Percentiles rank a stretch among this genome's conserved stretches.
phyloP scores from a whole-genome alignment of 2,113 vertebrate genomes.

The Sula dactylatra region DNA sequence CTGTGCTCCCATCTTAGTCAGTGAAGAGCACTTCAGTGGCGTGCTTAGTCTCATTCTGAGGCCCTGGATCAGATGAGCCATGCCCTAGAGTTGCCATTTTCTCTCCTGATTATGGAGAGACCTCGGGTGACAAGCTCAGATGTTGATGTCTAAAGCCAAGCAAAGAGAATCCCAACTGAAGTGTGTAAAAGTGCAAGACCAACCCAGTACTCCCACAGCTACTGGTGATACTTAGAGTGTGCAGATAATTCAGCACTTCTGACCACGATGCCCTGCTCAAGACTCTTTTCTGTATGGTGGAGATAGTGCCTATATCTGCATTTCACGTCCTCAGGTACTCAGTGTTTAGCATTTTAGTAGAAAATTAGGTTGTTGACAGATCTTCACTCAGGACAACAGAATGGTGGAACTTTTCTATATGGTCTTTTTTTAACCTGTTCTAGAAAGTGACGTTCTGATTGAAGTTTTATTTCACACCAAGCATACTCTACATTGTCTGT shows the following conservation, averaged over 20 bases:
- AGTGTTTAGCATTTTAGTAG: not conserved
- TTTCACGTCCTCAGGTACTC: not conserved
- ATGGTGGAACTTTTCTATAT: not conserved
- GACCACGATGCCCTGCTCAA: not conserved
- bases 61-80: not conserved
- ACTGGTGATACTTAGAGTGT: not conserved
- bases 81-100: not conserved
- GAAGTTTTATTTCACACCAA: not conserved
- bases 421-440: not conserved
- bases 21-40: not conserved
- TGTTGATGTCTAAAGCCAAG: not conserved
- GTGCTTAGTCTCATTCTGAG: not conserved
- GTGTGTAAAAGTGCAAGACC: not conserved
- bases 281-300: not conserved
- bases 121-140: not conserved
- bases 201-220: not conserved
- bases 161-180: not conserved
- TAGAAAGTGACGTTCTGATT: not conserved
- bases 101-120: not conserved
- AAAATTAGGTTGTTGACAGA: not conserved
- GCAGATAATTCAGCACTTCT: not conserved
- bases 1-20: not conserved
- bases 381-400: not conserved
- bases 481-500: rapidly evolving
- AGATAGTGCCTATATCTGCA: not conserved